phyloP scores from a whole-genome alignment of 2,888 invertebrate genomes.

The Acholoe squamosa region DNA sequence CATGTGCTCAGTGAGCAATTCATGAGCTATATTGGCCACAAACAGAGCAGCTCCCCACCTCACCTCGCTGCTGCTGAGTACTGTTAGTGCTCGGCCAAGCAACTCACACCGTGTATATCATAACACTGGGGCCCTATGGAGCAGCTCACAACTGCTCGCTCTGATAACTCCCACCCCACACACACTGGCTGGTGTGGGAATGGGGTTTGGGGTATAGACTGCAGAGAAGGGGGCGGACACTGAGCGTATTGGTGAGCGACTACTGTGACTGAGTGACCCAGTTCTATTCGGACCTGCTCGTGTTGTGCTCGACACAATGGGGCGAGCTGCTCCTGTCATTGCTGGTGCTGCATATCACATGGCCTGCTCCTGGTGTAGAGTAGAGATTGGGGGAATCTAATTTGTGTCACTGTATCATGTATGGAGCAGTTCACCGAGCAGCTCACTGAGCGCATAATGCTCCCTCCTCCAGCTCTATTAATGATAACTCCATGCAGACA shows the following conservation, averaged over 20 bases:
- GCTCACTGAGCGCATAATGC: background rate
- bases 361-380: background rate
- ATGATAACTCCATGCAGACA: too few species aligned
- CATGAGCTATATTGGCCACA: too few species aligned
- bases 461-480: too few species aligned
- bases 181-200: background rate
- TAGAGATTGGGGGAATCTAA: conserved; percentile 1
- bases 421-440: background rate
- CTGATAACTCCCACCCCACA: conserved; percentile 9
- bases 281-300: background rate
- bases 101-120: background rate
- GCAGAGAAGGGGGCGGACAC: background rate
- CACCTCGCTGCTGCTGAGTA: too few species aligned
- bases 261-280: conserved; percentile 25
- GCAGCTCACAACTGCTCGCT: conserved; percentile 9
- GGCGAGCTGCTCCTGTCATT: too few species aligned
- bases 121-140: background rate
- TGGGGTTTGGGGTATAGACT: too few species aligned
- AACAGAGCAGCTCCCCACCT: too few species aligned
- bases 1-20: too few species aligned
- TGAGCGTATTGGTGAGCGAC: conserved; percentile 20
- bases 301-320: background rate
- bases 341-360: background rate
- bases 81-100: background rate
- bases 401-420: background rate